Conservation (phyloP, 2,113 vertebrate species). For the Procavia capensis region DNA sequence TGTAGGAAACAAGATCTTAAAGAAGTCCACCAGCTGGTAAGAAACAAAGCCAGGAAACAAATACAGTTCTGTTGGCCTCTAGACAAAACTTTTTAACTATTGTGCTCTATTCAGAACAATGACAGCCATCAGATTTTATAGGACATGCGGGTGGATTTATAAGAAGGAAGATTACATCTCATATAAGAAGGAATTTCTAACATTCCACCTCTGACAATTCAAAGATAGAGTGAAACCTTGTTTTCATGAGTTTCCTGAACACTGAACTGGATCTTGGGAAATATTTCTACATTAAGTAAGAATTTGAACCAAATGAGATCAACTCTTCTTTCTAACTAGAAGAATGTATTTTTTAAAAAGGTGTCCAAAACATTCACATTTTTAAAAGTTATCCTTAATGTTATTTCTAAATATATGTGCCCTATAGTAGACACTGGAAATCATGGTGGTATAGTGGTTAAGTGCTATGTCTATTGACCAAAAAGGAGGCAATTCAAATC, state of each 20-base stretch:
- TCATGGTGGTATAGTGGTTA: no score
- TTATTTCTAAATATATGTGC: background rate
- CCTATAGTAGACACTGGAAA: no score
- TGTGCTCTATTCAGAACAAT: background rate
- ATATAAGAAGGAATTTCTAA: constrained; percentile 3
- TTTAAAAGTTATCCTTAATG: constrained; percentile 19
- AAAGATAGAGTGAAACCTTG: constrained; percentile 29
- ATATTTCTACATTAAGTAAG: background rate
- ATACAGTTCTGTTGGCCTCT: background rate
- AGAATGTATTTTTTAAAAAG: background rate
- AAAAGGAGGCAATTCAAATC: no score
- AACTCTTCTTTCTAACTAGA: constrained; percentile 2
- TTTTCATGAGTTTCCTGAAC: background rate
- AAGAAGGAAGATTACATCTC: constrained; percentile 3
- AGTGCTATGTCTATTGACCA: no score
- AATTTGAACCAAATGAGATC: background rate
- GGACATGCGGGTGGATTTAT: background rate
- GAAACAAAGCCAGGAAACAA: constrained; percentile 34
- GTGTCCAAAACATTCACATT: constrained; percentile 21
- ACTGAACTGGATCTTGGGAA: constrained; percentile 35
- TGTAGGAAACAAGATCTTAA: constrained; percentile 44
- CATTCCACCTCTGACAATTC: background rate
- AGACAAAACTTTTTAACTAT: constrained; percentile 41
- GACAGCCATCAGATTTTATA: background rate
- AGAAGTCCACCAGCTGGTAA: background rate